A percentile compares a stretch with the other conserved stretches of the same genome.
Evolutionary conservation across 2,797 vertebrate species (phyloP).

Genomic region (Hemitrygon akajei): DNA sequence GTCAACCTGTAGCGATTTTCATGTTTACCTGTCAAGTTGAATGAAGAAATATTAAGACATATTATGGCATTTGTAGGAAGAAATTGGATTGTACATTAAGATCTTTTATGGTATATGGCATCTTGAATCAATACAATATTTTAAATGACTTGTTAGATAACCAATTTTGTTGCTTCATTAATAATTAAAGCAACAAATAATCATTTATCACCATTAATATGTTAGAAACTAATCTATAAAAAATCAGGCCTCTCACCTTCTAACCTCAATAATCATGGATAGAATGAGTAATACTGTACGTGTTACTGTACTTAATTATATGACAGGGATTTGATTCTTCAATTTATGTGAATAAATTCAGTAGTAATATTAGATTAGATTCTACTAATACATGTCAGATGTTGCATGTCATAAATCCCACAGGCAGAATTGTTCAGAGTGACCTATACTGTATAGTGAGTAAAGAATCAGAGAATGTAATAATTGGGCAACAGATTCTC

Average conservation of each 20-base stretch:
- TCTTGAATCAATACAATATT: neutral
- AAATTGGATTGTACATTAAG: neutral
- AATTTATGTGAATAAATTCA: neutral
- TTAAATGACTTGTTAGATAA: neutral
- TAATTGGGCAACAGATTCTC: too few relatives aligned
- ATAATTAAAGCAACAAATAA: neutral
- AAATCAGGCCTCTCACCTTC: neutral
- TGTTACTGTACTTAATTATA: neutral
- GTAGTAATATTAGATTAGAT: neutral
- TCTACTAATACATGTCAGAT: too few relatives aligned
- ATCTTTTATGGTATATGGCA: neutral
- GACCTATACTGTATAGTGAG: too few relatives aligned
- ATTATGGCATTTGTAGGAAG: neutral
- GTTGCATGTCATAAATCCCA: too few relatives aligned
- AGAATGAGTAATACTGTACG: neutral
- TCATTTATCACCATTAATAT: neutral
- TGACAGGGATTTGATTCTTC: neutral
- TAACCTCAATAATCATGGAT: neutral
- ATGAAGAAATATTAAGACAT: neutral
- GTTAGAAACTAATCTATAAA: neutral
- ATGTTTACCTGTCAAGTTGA: neutral
- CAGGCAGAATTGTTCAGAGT: too few relatives aligned
- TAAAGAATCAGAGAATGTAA: too few relatives aligned
- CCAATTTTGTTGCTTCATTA: neutral
- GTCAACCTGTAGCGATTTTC: neutral